phyloP scores from a whole-genome alignment of 2,113 vertebrate species.

The Ageneiosus marmoratus region DNA sequence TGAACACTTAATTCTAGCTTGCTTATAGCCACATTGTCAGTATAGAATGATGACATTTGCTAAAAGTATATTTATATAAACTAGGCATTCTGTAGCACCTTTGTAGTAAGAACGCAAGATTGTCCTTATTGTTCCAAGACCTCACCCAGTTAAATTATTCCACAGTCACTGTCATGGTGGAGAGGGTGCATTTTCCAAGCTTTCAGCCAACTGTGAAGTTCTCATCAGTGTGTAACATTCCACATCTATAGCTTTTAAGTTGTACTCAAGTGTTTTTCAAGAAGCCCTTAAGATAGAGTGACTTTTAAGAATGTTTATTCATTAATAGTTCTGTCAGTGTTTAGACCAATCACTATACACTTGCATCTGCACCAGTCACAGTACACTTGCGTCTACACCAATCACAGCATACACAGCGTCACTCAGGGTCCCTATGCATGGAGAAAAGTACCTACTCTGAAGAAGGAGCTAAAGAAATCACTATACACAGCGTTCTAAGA shows the following conservation, averaged over 20 bases:
- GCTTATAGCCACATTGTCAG: neutral
- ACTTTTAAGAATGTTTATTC: neutral
- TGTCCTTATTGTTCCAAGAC: neutral
- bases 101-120: neutral
- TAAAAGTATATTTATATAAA: neutral
- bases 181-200: neutral
- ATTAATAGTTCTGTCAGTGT: neutral
- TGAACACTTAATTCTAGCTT: neutral
- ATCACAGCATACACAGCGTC: too few relatives aligned
- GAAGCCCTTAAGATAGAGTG: neutral
- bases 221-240: neutral
- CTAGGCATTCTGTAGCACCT: neutral
- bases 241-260: neutral
- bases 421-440: too few relatives aligned
- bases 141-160: neutral
- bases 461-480: too few relatives aligned
- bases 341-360: too few relatives aligned
- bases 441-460: too few relatives aligned
- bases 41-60: neutral
- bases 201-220: neutral
- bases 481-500: too few relatives aligned
- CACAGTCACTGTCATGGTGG: neutral
- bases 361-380: too few relatives aligned
- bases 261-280: neutral
- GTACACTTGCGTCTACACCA: too few relatives aligned